Evolutionary conservation across 2,888 invertebrate species (phyloP), one percentile per base, ranked within the genome.

Genomic region (Lochmaea crataegi): DNA sequence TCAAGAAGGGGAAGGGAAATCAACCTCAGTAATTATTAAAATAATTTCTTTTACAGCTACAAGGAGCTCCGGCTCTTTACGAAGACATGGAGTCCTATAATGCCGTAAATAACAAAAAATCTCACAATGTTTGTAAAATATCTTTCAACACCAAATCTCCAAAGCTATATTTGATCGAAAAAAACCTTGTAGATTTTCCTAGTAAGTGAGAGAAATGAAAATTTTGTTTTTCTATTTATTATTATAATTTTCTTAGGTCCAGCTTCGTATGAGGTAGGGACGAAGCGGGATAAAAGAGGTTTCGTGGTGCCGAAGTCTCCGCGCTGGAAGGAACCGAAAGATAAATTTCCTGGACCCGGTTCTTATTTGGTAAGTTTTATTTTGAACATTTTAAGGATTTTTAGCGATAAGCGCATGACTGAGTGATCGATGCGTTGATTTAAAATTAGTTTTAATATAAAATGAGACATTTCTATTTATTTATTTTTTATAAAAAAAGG

Each of bases 331-430:
- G 74, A 71, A 7, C 26, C n/a, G 7, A 61, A 61, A 9, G 74
- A 75, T 11, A 77, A 76, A 10, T 69, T 75, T 65, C 84, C 84
- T 11, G 83, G 82, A 22, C 83, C 83, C 41, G 81, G 80, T 58
- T 64, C 77, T 26, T 83, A 84, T 72, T 69, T 71, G 53, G 82
- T 82, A 78, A 82, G 81, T 78, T 45, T 68, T n/a, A n/a, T n/a
- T n/a, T n/a, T n/a, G n/a, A n/a, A n/a, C n/a, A n/a, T n/a, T n/a
- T n/a, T n/a, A n/a, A n/a, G n/a, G n/a, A n/a, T n/a, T n/a, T n/a
- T n/a, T n/a, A n/a, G n/a, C n/a, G n/a, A n/a, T n/a, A n/a, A n/a
- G n/a, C n/a, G n/a, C n/a, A n/a, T n/a, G n/a, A n/a, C n/a, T n/a
- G n/a, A n/a, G n/a, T n/a, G n/a, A n/a, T n/a, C n/a, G n/a, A n/a